phyloP scores from a whole-genome alignment of 1,140 invertebrate genomes.

The Eriocheir sinensis region DNA sequence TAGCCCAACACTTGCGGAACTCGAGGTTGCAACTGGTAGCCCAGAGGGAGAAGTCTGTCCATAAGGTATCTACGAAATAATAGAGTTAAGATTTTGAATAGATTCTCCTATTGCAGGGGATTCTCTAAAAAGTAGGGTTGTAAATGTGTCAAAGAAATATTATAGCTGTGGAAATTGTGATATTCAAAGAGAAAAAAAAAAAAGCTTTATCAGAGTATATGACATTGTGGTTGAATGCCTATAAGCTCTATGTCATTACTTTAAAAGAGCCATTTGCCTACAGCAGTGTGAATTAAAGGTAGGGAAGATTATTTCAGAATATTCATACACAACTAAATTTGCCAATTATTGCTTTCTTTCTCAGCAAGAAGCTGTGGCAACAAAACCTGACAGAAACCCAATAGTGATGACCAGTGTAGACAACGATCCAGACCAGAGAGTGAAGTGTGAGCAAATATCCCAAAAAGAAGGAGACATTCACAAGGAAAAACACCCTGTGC shows the following conservation, averaged over 20 bases:
- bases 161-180: background rate
- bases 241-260: too few relatives aligned
- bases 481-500: background rate
- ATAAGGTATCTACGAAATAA: background rate
- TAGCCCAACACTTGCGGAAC: slow-evolving; percentile 61
- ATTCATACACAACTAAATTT: too few relatives aligned
- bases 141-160: too few relatives aligned
- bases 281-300: too few relatives aligned
- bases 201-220: too few relatives aligned
- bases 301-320: too few relatives aligned
- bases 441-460: background rate
- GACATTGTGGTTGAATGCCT: too few relatives aligned
- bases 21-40: background rate
- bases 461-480: background rate
- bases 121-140: too few relatives aligned
- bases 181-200: background rate
- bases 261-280: too few relatives aligned
- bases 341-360: background rate
- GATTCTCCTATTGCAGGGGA: too few relatives aligned
- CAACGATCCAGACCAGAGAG: background rate
- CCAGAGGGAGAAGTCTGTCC: slow-evolving; percentile 31
- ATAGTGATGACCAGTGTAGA: background rate
- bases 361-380: background rate
- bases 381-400: background rate
- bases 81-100: too few relatives aligned